phyloP scores from a whole-genome alignment of 1,140 invertebrate species.

The Fopius arisanus region DNA sequence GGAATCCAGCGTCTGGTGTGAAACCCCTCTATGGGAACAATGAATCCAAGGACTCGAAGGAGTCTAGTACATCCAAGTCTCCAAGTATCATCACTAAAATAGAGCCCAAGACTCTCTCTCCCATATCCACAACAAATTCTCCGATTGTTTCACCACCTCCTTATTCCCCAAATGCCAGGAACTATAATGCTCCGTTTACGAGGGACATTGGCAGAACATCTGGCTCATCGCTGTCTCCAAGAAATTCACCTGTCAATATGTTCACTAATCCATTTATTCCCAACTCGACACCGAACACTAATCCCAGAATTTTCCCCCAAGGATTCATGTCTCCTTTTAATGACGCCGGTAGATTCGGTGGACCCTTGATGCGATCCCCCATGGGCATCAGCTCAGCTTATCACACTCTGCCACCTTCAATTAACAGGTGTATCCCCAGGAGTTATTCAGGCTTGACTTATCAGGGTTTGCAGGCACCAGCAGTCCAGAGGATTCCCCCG shows the following conservation, averaged over 20 bases:
- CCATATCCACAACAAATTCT: slow-evolving; percentile 58
- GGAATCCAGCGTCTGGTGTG: slow-evolving; percentile 70
- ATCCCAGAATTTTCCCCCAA: slow-evolving; percentile 62
- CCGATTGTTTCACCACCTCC: slow-evolving; percentile 60
- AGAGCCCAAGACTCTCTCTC: slow-evolving; percentile 70
- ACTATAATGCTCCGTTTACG: slow-evolving; percentile 52
- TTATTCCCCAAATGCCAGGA: slow-evolving; percentile 59
- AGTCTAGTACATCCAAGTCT: slow-evolving; percentile 36
- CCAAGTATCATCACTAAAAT: slow-evolving; percentile 67
- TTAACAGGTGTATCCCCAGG: slow-evolving; percentile 54
- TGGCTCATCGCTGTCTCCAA: slow-evolving; percentile 51
- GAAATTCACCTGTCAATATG: slow-evolving; percentile 59
- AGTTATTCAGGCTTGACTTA: slow-evolving; percentile 43
- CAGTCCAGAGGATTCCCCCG: slow-evolving; percentile 59
- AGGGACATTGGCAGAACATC: slow-evolving; percentile 53
- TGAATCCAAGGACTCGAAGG: slow-evolving; percentile 53
- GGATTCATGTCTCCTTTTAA: slow-evolving; percentile 60
- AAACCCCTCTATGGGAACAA: slow-evolving; percentile 68
- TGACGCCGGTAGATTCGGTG: slow-evolving; percentile 50
- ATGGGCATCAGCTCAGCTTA: slow-evolving; percentile 60
- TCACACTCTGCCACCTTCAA: slow-evolving; percentile 59
- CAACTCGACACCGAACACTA: slow-evolving; percentile 65
- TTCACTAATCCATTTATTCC: slow-evolving; percentile 67
- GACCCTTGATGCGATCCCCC: slow-evolving; percentile 53
- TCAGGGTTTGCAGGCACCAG: slow-evolving; percentile 39